Percentiles rank a stretch among this genome's conserved stretches.
Conservation (phyloP, 1,140 invertebrate species). For the Gryon sp. region DNA sequence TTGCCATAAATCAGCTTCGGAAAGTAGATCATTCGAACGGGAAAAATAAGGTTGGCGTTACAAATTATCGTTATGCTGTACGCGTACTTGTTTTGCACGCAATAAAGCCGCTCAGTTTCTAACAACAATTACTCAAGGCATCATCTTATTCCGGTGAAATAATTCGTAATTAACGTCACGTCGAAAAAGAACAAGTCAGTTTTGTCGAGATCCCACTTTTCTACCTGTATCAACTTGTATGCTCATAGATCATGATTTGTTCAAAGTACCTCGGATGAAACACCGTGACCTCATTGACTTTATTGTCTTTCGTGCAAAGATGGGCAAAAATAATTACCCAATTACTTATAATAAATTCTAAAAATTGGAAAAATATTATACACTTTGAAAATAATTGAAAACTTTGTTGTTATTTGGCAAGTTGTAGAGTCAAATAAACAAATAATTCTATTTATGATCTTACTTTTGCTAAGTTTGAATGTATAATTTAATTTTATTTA, state of each 20-base stretch:
- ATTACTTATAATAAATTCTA: too few relatives aligned
- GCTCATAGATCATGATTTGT: constrained; percentile 61
- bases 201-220: too few relatives aligned
- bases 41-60: constrained; percentile 40
- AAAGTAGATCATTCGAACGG: constrained; percentile 36
- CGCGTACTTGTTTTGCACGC: constrained; percentile 46
- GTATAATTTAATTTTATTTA: too few relatives aligned
- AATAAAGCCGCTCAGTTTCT: constrained; percentile 43
- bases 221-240: constrained; percentile 1
- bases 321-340: too few relatives aligned
- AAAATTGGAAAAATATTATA: too few relatives aligned
- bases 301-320: constrained; percentile 41
- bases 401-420: too few relatives aligned
- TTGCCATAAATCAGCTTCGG: constrained; percentile 27
- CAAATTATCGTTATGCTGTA: constrained; percentile 47
- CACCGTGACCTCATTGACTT: constrained; percentile 44
- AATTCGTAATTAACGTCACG: constrained; percentile 65
- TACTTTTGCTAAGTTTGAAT: too few relatives aligned
- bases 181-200: constrained; percentile 26
- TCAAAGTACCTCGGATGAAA: constrained; percentile 53
- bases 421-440: too few relatives aligned
- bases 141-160: constrained; percentile 41
- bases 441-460: too few relatives aligned
- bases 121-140: constrained; percentile 53
- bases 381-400: too few relatives aligned